Evolutionary conservation across 2,888 invertebrate species (phyloP), one percentile per base, ranked within the genome.

Genomic region (Nymphalis urticae): DNA sequence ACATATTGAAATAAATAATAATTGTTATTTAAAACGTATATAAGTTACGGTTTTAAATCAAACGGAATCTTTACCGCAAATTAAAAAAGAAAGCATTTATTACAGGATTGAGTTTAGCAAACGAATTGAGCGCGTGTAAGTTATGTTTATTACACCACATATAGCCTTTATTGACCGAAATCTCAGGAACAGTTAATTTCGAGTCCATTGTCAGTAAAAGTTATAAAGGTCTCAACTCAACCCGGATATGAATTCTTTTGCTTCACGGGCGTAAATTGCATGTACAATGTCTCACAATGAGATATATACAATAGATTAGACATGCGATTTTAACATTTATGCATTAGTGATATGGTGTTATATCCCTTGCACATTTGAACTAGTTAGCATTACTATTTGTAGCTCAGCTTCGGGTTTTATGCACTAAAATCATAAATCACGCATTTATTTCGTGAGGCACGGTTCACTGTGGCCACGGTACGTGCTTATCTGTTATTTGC

Each of bases 401-500:
- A 62, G 48, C 64, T 61, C 61, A 68, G 58, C 65, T 54, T 42
- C 68, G 72, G 72, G 73, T 75, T 76, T 76, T 80, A 77, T 83
- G 80, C 80, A 83, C 85, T 84, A 83, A 85, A 86, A 85, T 85
- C 87, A 89, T 92, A 91, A 92, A 92, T 91, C 90, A 89, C 82
- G 85, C 82, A 87, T 89, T 90, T 90, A 90, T 92, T 88, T 86
- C 84, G 84, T 78, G 81, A 80, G 77, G 85, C 88, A 85, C 90
- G 86, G 83, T 80, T 78, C 76, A 79, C 75, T 87, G 87, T 79
- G 89, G 88, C 83, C 80, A 77, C 80, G 79, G 84, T 81, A 85
- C 88, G 89, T 88, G 90, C 89, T 92, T 91, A 92, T 91, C 92
- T 87, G 85, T 81, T 88, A 85, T 89, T 91, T 87, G 90, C 89